phyloP scores from a whole-genome alignment of 2,797 vertebrate species.

The Eulemur rubriventer region DNA sequence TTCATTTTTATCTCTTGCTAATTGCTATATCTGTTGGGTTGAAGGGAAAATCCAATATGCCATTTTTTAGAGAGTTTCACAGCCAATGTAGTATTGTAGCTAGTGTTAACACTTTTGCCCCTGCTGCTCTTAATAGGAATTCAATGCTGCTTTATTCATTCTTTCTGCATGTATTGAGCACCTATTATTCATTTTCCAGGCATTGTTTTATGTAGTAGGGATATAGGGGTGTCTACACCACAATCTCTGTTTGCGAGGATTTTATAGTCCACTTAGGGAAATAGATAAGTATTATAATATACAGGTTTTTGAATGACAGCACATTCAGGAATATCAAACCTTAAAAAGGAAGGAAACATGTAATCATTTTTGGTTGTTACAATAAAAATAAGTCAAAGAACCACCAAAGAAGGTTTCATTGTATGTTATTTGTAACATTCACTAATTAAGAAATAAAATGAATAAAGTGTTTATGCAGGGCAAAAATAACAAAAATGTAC shows the following conservation, averaged over 20 bases:
- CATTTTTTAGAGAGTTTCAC: neutral
- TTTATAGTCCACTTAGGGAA: neutral
- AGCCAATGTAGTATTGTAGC: neutral
- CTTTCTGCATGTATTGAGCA: neutral
- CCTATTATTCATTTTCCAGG: neutral
- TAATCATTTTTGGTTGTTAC: neutral
- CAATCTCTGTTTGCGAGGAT: neutral
- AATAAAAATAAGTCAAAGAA: neutral
- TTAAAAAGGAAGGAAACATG: neutral
- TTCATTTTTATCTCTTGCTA: constrained; percentile 42
- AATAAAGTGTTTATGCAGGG: neutral
- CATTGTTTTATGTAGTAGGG: neutral
- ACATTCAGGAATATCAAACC: neutral
- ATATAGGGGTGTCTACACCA: neutral
- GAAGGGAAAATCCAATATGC: neutral
- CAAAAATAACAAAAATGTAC: neutral
- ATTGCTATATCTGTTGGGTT: constrained; percentile 56
- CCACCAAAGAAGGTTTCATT: neutral
- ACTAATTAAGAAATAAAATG: neutral
- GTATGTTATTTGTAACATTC: neutral
- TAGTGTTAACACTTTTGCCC: neutral
- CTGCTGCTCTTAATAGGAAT: neutral
- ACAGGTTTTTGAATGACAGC: neutral
- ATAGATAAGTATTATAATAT: neutral
- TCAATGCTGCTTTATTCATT: neutral